Evolutionary conservation across 2,113 vertebrate genomes (phyloP).

Genomic region (Ptyas mucosa): DNA sequence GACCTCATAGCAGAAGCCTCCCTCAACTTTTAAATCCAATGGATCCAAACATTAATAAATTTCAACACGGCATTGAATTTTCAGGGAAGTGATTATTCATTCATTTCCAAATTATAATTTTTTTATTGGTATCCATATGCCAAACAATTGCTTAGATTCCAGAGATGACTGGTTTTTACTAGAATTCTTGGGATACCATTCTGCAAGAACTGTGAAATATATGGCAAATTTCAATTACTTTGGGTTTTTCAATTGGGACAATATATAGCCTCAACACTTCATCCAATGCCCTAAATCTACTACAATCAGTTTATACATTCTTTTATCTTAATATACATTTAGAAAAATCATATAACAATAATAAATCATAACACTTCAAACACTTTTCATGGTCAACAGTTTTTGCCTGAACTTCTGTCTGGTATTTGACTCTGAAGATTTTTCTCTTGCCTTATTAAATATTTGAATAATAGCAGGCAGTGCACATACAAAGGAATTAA

Average conservation of each 20-base stretch:
- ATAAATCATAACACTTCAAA: background rate
- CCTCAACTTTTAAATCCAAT: background rate
- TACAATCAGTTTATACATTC: background rate
- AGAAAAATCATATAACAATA: background rate
- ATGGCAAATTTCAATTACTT: background rate
- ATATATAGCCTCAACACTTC: background rate
- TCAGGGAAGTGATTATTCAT: no score
- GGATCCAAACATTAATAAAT: background rate
- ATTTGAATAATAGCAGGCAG: background rate
- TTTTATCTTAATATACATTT: background rate
- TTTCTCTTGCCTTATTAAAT: background rate
- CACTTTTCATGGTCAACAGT: background rate
- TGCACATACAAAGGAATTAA: slow-evolving; percentile 13
- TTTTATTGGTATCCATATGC: background rate
- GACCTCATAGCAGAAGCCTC: background rate
- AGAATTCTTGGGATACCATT: background rate
- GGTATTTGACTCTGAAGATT: background rate
- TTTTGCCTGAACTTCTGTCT: background rate
- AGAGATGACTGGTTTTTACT: background rate
- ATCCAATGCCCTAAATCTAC: no score
- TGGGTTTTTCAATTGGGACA: background rate
- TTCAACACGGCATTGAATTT: background rate
- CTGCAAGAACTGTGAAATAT: background rate
- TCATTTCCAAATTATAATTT: background rate
- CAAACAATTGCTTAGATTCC: background rate